phyloP scores from a whole-genome alignment of 92 coral and sea anemone species.

The Actinernus sp. region DNA sequence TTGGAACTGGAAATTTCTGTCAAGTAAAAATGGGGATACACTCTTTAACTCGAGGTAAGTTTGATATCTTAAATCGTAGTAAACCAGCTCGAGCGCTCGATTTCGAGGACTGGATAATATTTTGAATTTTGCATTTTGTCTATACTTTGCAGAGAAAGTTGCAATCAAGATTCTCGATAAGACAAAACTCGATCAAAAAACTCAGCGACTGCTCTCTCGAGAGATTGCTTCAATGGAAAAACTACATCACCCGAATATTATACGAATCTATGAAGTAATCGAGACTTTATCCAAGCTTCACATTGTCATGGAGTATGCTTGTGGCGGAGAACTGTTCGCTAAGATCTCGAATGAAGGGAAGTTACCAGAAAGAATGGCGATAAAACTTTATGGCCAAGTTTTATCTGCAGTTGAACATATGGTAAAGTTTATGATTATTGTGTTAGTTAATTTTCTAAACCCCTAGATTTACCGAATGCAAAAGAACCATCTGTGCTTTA shows the following conservation, averaged over 20 bases:
- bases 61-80: background rate
- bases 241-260: conserved; percentile 95
- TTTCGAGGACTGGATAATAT: background rate
- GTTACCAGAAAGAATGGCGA: conserved; percentile 82
- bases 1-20: conserved; percentile 98
- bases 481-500: no score
- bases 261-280: conserved; percentile 95
- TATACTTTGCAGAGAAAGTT: conserved; percentile 86
- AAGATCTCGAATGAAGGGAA: conserved; percentile 98
- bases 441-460: background rate
- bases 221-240: conserved; percentile 98
- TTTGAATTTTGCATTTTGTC: background rate
- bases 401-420: conserved; percentile 97
- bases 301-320: conserved; percentile 95
- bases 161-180: conserved; percentile 98
- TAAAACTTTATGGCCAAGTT: conserved; percentile 83
- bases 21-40: conserved; percentile 99
- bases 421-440: conserved; percentile 53
- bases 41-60: conserved; percentile 90
- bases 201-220: conserved; percentile 90
- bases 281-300: conserved; percentile 95
- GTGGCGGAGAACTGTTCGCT: conserved; percentile 97
- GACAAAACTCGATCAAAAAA: conserved; percentile 95
- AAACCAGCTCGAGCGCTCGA: background rate
- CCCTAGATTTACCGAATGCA: no score